Percentiles rank a stretch among this genome's conserved stretches.
Conservation (phyloP, 1,140 invertebrate genomes). For the Lordiphosa clarofinis region DNA sequence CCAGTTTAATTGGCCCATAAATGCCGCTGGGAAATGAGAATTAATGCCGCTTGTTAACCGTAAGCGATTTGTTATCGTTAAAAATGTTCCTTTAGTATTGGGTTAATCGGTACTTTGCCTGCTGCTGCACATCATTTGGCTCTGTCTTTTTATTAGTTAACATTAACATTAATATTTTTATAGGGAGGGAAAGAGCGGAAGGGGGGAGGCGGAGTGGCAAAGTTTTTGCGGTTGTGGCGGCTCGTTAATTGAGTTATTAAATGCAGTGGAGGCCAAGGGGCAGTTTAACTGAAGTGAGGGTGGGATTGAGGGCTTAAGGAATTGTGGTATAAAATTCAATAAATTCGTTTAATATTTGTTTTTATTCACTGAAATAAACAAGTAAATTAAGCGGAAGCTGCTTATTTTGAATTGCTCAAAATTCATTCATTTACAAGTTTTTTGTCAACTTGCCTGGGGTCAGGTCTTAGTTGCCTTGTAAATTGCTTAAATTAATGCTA, state of each 20-base stretch:
- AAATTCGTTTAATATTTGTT: no score
- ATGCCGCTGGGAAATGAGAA: conserved; percentile 67
- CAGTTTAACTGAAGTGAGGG: conserved; percentile 8
- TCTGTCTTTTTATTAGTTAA: conserved; percentile 50
- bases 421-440: conserved; percentile 46
- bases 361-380: no score
- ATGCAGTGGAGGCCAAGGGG: conserved; percentile 8
- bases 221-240: conserved; percentile 30
- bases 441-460: conserved; percentile 20
- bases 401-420: no score
- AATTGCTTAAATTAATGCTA: conserved; percentile 72
- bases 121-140: conserved; percentile 26
- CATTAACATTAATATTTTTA: conserved; percentile 38
- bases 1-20: conserved; percentile 72
- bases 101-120: conserved; percentile 72
- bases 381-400: no score
- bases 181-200: background rate
- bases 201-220: background rate
- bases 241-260: conserved; percentile 72
- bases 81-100: conserved; percentile 48
- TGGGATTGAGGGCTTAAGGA: background rate
- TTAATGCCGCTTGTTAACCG: conserved; percentile 71
- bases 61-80: conserved; percentile 74
- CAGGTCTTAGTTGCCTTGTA: conserved; percentile 41
- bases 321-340: no score